A percentile compares a stretch with the other conserved stretches of the same genome.
These are phyloP conservation scores for Archivesica marissinica DNA, from an alignment of 1,140 invertebrate genomes.

Conservation along the genomic window DNA sequence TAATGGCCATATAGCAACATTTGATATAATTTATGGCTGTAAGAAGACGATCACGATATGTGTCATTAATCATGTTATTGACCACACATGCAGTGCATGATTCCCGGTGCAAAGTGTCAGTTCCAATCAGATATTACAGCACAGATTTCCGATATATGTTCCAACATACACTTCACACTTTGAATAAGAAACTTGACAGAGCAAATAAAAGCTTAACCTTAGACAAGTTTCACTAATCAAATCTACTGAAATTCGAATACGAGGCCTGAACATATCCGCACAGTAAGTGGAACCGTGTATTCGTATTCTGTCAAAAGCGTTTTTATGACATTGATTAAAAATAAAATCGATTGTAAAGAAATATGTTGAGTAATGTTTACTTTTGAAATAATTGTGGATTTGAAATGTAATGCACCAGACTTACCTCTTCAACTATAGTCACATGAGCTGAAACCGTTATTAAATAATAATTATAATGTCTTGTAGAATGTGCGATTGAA, in stretches of 20 bases:
- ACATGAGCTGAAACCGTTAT: too few relatives aligned
- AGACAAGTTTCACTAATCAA: not conserved
- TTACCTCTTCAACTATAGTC: not conserved
- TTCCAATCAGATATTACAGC: slow-evolving; percentile 1
- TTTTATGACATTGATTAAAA: slow-evolving; percentile 56
- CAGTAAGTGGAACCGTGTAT: slow-evolving; percentile 29
- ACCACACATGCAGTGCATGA: slow-evolving; percentile 24
- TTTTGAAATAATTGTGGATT: slow-evolving; percentile 36
- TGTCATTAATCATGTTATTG: slow-evolving; percentile 25
- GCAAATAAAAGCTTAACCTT: slow-evolving; percentile 20
- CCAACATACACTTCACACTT: slow-evolving; percentile 27
- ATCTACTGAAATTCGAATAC: not conserved
- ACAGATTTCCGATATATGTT: slow-evolving; percentile 22
- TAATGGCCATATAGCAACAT: too few relatives aligned
- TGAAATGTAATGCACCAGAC: slow-evolving; percentile 27
- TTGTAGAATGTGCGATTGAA: too few relatives aligned
- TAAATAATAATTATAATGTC: too few relatives aligned
- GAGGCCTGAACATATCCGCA: not conserved
- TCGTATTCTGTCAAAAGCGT: slow-evolving; percentile 44
- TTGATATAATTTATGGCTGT: too few relatives aligned
- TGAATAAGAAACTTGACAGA: slow-evolving; percentile 18
- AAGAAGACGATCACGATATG: not conserved
- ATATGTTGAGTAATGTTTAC: slow-evolving; percentile 54
- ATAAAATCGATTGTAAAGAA: slow-evolving; percentile 42
- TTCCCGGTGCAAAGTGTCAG: slow-evolving; percentile 28